Evolutionary conservation across 2,888 invertebrate genomes (phyloP), one percentile per base, ranked within the genome.

Genomic region (Drosophila sordidula): DNA sequence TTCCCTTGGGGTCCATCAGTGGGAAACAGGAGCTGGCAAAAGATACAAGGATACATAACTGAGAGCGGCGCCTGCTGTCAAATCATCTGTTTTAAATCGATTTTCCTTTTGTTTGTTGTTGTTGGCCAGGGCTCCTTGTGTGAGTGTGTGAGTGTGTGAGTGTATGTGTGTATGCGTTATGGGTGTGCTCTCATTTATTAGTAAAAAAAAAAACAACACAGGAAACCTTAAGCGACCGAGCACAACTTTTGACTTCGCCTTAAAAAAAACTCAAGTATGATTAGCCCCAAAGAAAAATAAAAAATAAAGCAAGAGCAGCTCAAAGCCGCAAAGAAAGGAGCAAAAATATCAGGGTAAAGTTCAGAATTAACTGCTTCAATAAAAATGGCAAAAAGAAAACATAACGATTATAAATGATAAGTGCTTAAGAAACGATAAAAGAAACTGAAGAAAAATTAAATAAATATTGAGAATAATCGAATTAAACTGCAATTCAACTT

Each of bases 81-180:
- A 84, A 84, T 84, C 84, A 84, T 84, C 89, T 84, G 84, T 84
- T 88, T 75, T 74, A 73, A 84, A 84, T 88, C 89, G 84, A 84
- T 84, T 87, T 88, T 83, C 59, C 45, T 42, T 72, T 56, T 64
- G 69, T 74, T 75, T 79, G 76, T 71, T 81, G 66, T 70, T 75
- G 44, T 73, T 73, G 42, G 59, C 39, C 44, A 46, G 57, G 49
- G 50, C 32, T 26, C 22, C 9, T 32, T 51, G 36, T 52, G 32
- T 62, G 36, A 42, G 41, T 25, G 41, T 25, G 9, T 14, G 11
- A 18, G 9, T 39, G 9, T 39, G 11, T 38, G 8, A 18, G 8
- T 22, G 18, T 26, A 8, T 29, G 29, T 51, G 39, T 36, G 42
- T 52, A 22, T 56, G 39, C 36, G 29, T 75, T 61, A 56, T 56